Evolutionary conservation across 2,113 vertebrate genomes (phyloP).

Genomic region (Microtus pennsylvanicus): DNA sequence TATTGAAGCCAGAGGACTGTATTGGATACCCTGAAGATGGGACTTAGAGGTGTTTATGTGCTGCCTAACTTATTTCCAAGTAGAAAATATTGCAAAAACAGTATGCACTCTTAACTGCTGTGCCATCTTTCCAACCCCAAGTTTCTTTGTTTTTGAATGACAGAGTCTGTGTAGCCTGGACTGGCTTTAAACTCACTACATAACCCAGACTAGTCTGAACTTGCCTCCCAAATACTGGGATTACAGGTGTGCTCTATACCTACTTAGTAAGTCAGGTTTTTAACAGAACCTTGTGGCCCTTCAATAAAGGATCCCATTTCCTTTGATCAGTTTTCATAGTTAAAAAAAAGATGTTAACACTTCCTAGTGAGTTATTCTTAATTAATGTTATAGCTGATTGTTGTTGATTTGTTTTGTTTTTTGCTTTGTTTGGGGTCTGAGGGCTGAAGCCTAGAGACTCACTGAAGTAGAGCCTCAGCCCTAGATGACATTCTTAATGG

Average conservation of each 20-base stretch:
- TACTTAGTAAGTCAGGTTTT: neutral
- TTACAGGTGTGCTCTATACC: neutral
- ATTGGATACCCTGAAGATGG: neutral
- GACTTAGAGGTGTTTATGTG: neutral
- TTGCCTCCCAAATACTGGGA: neutral
- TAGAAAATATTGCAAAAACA: neutral
- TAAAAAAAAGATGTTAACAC: neutral
- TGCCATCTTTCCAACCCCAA: neutral
- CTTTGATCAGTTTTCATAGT: neutral
- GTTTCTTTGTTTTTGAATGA: neutral
- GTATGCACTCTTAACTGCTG: neutral
- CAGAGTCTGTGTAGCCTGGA: neutral
- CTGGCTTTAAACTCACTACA: neutral
- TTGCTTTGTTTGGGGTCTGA: neutral
- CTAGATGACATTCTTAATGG: neutral
- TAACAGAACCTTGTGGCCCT: neutral
- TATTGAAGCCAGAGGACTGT: neutral
- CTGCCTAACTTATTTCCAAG: neutral
- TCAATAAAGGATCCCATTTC: slow-evolving; percentile 14
- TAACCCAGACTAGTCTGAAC: neutral
- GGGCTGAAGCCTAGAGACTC: neutral
- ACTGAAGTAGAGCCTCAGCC: neutral
- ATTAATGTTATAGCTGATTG: neutral
- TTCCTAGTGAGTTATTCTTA: slow-evolving; percentile 50
- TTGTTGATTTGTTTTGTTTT: neutral